A percentile compares a stretch with the other conserved stretches of the same genome.
Conservation (phyloP, 2,888 invertebrate genomes). For the Stenodera caucasica region DNA sequence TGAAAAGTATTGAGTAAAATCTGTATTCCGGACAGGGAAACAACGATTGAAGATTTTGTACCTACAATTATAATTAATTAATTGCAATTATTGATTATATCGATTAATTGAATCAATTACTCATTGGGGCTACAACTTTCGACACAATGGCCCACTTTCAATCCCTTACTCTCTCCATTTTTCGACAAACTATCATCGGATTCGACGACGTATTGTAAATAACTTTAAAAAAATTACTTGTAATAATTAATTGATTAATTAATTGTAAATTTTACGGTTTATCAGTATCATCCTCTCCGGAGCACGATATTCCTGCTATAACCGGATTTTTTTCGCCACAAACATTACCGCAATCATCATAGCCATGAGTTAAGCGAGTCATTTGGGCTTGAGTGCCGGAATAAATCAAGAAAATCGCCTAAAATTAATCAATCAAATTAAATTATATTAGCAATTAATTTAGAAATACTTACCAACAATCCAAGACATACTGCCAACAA, state of each 20-base stretch:
- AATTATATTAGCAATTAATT: not conserved
- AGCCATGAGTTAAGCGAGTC: conserved; percentile 60
- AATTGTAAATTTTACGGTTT: conserved; percentile 38
- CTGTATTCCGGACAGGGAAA: not conserved
- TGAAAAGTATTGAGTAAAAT: too few species aligned
- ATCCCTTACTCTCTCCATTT: not conserved
- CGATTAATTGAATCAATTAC: too few species aligned
- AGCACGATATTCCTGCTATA: conserved; percentile 45
- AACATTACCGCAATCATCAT: conserved; percentile 62
- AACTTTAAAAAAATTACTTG: not conserved
- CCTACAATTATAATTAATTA: not conserved
- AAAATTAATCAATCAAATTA: not conserved
- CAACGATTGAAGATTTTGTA: not conserved
- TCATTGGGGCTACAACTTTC: not conserved
- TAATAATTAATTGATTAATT: not conserved
- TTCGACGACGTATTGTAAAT: not conserved
- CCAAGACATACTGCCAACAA: conserved; percentile 11
- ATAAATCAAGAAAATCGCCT: conserved; percentile 21
- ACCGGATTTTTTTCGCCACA: conserved; percentile 58
- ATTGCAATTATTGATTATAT: not conserved
- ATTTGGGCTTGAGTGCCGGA: conserved; percentile 58
- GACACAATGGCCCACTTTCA: not conserved
- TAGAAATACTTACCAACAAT: conserved; percentile 13
- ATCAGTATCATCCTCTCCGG: conserved; percentile 53
- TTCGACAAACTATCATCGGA: too few species aligned